Conservation (phyloP, 2,797 vertebrate genomes). For the Urosaurus nigricauda region DNA sequence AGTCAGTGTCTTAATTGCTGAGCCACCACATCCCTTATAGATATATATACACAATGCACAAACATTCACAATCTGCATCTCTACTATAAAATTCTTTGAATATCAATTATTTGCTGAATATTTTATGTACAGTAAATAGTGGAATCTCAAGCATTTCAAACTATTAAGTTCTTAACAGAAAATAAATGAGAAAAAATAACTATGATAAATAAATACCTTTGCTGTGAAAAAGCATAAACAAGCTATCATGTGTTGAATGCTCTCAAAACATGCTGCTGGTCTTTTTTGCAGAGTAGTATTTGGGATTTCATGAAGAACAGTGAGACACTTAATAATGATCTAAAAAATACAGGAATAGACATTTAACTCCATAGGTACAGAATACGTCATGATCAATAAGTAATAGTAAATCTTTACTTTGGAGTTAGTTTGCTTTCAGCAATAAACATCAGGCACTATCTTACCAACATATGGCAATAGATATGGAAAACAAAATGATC, state of each 20-base stretch:
- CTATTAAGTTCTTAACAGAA: constrained; percentile 8
- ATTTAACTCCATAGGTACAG: neutral
- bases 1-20: no score
- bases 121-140: neutral
- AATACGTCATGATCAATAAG: neutral
- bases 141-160: neutral
- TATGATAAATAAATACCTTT: constrained; percentile 81
- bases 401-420: neutral
- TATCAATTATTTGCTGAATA: neutral
- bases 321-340: constrained; percentile 92
- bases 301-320: constrained; percentile 88
- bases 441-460: neutral
- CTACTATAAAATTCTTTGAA: neutral
- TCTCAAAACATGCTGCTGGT: constrained; percentile 77
- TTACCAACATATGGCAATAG: no score
- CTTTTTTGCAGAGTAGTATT: constrained; percentile 79
- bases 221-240: constrained; percentile 89
- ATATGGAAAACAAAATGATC: no score
- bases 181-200: constrained; percentile 38
- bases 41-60: no score
- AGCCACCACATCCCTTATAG: no score
- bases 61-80: neutral
- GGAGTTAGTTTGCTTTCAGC: constrained; percentile 36
- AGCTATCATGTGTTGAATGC: constrained; percentile 91
- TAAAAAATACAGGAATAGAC: constrained; percentile 75